phyloP scores from a whole-genome alignment of 2,797 vertebrate species.

The Masticophis lateralis region DNA sequence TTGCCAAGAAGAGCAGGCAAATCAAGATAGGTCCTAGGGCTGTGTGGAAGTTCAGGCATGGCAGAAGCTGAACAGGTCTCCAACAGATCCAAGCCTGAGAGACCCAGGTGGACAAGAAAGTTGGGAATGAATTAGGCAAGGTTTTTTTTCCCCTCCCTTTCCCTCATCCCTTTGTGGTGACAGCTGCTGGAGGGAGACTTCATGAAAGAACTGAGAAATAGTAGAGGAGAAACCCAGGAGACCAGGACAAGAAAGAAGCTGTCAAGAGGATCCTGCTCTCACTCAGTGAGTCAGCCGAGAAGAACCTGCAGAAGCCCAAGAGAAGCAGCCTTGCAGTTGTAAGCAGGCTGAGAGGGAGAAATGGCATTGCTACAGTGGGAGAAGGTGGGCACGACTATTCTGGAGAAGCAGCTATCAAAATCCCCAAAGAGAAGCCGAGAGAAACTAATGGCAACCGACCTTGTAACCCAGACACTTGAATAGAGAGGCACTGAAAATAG shows the following conservation, averaged over 20 bases:
- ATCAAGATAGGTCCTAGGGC: not conserved
- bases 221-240: not conserved
- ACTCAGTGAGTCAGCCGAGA: not conserved
- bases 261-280: not conserved
- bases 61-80: not conserved
- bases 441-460: not conserved
- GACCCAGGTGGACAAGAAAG: not conserved
- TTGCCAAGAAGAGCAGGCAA: not conserved
- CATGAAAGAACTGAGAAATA: not conserved
- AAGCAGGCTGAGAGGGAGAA: not conserved
- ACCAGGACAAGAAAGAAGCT: not conserved
- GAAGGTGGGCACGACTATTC: not conserved
- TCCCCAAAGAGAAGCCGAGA: not conserved
- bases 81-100: not conserved
- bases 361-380: not conserved
- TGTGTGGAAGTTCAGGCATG: not conserved
- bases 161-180: not conserved
- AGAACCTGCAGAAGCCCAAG: not conserved
- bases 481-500: not conserved
- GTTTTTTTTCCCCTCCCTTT: not conserved
- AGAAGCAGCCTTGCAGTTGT: not conserved
- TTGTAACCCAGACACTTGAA: not conserved
- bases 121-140: not conserved
- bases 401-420: not conserved
- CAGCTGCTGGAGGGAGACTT: not conserved